Evolutionary conservation across 2,888 invertebrate species (phyloP).

Genomic region (Tipula unca): DNA sequence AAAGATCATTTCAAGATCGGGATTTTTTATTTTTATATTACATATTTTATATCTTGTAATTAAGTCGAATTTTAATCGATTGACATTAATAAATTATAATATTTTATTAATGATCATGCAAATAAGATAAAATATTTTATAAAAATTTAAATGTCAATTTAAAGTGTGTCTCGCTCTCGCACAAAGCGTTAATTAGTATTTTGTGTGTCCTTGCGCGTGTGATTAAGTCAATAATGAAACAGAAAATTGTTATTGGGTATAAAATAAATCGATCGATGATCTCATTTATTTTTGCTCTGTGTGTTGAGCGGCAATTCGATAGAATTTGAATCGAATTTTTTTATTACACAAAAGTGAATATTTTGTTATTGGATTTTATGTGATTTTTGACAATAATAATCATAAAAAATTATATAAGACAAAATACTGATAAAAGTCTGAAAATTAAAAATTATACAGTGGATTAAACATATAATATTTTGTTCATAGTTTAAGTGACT

Average conservation of each 20-base stretch:
- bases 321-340: background rate
- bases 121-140: background rate
- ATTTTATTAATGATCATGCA: background rate
- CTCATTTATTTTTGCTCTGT: background rate
- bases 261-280: background rate
- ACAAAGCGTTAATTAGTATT: background rate
- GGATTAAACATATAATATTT: background rate
- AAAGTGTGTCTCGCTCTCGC: background rate
- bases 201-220: constrained; percentile 8
- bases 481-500: background rate
- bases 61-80: background rate
- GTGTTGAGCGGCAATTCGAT: background rate
- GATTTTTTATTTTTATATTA: background rate
- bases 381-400: background rate
- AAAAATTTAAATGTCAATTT: background rate
- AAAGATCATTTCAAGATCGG: background rate
- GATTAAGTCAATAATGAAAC: background rate
- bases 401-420: background rate
- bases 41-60: background rate
- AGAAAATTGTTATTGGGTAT: background rate
- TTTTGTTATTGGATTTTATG: background rate
- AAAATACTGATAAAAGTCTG: background rate
- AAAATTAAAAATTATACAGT: background rate
- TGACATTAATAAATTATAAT: background rate
- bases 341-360: constrained; percentile 14